These are phyloP conservation scores for roundworm (Caenorhabditis elegans) DNA, from an alignment of 1,140 invertebrate species.

Conservation along the genomic window DNA sequence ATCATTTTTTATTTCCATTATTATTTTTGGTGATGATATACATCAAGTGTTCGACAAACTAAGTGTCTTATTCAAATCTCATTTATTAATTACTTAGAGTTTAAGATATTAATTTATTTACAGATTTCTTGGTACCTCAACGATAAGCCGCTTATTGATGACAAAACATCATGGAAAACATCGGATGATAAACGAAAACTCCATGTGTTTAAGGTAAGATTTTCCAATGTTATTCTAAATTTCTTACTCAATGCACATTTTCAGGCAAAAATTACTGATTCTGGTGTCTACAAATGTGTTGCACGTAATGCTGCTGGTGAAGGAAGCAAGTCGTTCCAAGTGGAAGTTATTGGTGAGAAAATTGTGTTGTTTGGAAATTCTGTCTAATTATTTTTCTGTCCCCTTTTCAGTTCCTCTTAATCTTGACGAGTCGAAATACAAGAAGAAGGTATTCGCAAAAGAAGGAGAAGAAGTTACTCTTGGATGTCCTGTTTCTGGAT, in stretches of 20 bases:
- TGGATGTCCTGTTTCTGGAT: slow-evolving; percentile 57
- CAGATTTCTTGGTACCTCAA: slow-evolving; percentile 51
- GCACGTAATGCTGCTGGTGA: slow-evolving; percentile 68
- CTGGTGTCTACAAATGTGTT: slow-evolving; percentile 66
- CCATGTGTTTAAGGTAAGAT: slow-evolving; percentile 33
- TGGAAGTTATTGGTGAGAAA: slow-evolving; percentile 53
- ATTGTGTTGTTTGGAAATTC: slow-evolving; percentile 22
- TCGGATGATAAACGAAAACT: slow-evolving; percentile 53
- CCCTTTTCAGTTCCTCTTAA: slow-evolving; percentile 53
- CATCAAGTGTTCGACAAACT: too few species aligned
- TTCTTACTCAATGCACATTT: too few species aligned
- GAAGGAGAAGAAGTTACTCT: slow-evolving; percentile 55
- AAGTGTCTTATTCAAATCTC: not conserved
- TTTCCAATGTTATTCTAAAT: not conserved
- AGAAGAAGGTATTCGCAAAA: slow-evolving; percentile 44
- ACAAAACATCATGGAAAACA: slow-evolving; percentile 24
- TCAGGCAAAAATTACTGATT: slow-evolving; percentile 55
- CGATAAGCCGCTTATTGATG: slow-evolving; percentile 41
- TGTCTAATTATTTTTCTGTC: not conserved
- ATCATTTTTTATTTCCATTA: too few species aligned
- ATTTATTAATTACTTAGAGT: not conserved
- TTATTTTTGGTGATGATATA: too few species aligned
- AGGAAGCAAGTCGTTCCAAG: slow-evolving; percentile 60
- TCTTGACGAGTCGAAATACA: slow-evolving; percentile 53
- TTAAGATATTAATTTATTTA: not conserved